These are phyloP conservation scores for Rhinoptilus africanus DNA, from an alignment of 2,113 vertebrate genomes.

Conservation along the genomic window DNA sequence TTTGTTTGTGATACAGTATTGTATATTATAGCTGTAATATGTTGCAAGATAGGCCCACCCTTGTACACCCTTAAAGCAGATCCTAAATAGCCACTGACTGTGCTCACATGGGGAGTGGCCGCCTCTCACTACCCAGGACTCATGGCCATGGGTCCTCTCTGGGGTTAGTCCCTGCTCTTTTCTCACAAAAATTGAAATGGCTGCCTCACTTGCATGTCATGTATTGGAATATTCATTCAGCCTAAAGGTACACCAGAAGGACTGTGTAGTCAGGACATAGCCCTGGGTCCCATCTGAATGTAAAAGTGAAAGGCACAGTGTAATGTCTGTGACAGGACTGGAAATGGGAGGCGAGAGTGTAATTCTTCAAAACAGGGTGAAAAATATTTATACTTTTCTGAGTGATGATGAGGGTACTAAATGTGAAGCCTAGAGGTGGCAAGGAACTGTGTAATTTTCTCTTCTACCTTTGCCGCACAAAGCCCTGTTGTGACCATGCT, in stretches of 20 bases:
- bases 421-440: not conserved
- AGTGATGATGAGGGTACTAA: not conserved
- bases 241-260: not conserved
- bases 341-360: not conserved
- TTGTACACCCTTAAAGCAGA: not conserved
- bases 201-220: not conserved
- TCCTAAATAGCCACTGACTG: not conserved
- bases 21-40: not conserved
- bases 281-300: not conserved
- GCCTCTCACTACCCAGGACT: not conserved
- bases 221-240: not conserved
- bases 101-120: rapidly evolving
- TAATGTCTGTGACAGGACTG: not conserved
- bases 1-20: not conserved
- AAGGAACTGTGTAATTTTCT: not conserved
- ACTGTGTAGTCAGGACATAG: not conserved
- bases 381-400: not conserved
- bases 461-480: not conserved
- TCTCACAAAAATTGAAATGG: not conserved
- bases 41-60: not conserved
- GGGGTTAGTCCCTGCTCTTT: not conserved
- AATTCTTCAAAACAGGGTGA: not conserved
- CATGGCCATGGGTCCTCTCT: not conserved
- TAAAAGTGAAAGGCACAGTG: not conserved
- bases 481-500: not conserved